Evolutionary conservation across 2,797 vertebrate species (phyloP).

Genomic region (Malacoraja senta): DNA sequence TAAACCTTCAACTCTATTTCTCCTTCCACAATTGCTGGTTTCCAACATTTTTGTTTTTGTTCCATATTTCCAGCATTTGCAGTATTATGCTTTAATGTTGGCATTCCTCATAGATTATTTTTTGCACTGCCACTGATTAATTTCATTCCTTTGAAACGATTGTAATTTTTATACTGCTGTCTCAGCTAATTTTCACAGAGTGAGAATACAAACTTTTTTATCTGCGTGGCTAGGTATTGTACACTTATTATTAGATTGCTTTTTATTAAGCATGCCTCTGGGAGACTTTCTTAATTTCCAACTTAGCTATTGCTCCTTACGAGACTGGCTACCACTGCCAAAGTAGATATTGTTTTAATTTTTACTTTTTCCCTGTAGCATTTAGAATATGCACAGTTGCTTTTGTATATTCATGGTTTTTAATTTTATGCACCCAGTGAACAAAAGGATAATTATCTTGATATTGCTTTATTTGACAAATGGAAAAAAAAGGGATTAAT

Average conservation of each 20-base stretch:
- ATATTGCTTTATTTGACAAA: not conserved
- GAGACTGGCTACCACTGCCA: not conserved
- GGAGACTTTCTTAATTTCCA: not conserved
- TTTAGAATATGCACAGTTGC: not conserved
- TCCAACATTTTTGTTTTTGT: too few species aligned
- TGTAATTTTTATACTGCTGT: not conserved
- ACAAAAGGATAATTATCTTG: conserved; percentile 18
- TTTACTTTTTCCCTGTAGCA: not conserved
- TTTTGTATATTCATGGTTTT: conserved; percentile 1
- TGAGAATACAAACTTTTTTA: not conserved
- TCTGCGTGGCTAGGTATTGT: not conserved
- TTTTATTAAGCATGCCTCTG: not conserved
- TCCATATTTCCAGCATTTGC: too few species aligned
- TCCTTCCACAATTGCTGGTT: too few species aligned
- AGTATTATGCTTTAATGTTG: too few species aligned
- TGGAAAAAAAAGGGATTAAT: conserved; percentile 10
- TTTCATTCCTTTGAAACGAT: not conserved
- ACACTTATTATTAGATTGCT: conserved; percentile 1
- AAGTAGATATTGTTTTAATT: not conserved
- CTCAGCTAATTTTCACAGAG: not conserved
- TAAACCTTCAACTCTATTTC: too few species aligned
- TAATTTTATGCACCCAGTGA: conserved; percentile 2
- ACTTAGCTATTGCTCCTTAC: not conserved
- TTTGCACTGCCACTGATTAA: not conserved
- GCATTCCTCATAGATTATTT: not conserved